These are phyloP conservation scores for Otolemur crassicaudatus DNA, from an alignment of 2,797 vertebrate genomes.

Conservation along the genomic window DNA sequence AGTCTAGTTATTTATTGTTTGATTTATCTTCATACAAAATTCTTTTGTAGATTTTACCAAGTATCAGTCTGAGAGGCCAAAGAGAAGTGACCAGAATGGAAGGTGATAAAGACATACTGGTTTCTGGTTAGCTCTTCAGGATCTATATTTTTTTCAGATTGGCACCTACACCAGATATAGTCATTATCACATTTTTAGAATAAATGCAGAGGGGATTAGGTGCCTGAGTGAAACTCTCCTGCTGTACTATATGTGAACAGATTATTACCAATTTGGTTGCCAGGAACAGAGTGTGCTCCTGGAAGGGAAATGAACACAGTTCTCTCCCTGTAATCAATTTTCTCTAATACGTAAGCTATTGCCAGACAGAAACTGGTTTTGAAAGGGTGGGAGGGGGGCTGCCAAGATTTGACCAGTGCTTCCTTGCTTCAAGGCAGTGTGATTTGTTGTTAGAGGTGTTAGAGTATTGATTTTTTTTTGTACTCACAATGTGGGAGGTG, in stretches of 20 bases:
- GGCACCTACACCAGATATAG: background rate
- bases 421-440: constrained; percentile 25
- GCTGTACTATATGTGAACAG: background rate
- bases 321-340: constrained; percentile 11
- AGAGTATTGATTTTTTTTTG: background rate
- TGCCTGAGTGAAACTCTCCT: background rate
- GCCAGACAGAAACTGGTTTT: constrained; percentile 1
- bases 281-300: background rate
- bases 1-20: background rate
- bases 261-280: background rate
- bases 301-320: background rate
- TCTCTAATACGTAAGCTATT: background rate
- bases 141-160: background rate
- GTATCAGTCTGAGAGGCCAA: background rate
- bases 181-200: constrained; percentile 9
- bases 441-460: constrained; percentile 12
- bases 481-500: background rate
- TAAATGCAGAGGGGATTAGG: background rate
- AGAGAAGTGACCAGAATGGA: background rate
- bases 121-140: background rate
- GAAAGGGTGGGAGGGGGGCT: background rate
- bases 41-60: background rate
- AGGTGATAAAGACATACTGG: background rate
- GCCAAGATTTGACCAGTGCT: background rate
- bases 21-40: background rate